These are phyloP conservation scores for Neotoma lepida DNA, from an alignment of 2,113 vertebrate genomes.

Conservation along the genomic window DNA sequence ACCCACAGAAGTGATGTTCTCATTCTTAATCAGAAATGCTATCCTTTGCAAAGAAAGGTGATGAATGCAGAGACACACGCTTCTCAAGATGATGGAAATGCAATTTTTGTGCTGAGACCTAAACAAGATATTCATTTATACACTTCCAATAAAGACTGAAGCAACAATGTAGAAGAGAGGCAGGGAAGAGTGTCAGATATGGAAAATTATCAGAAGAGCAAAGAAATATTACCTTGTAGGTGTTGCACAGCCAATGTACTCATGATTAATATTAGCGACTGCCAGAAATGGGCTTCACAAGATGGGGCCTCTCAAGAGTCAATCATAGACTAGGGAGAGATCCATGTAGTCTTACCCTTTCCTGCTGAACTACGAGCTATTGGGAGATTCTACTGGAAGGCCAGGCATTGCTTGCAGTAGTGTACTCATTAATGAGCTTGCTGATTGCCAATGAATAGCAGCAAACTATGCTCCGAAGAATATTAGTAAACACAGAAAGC, in stretches of 20 bases:
- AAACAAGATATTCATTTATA: neutral
- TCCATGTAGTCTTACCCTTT: neutral
- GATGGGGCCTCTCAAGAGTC: neutral
- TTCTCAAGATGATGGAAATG: neutral
- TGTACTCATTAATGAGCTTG: neutral
- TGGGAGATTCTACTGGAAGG: neutral
- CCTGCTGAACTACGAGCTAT: neutral
- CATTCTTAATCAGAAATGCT: no score
- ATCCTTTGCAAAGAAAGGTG: neutral
- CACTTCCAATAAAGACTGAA: neutral
- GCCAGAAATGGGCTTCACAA: neutral
- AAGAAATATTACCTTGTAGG: neutral
- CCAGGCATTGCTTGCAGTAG: neutral
- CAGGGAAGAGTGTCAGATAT: no score
- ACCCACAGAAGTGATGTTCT: no score
- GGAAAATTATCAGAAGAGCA: neutral
- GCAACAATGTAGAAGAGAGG: neutral
- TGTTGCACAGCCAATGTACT: neutral
- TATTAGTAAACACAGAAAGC: neutral
- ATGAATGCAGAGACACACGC: neutral
- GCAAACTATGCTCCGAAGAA: neutral
- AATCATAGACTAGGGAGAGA: neutral
- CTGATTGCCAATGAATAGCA: neutral
- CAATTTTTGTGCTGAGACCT: neutral
- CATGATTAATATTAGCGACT: neutral